Percentiles rank a stretch among this genome's conserved stretches.
Conservation (phyloP, 2,888 invertebrate genomes). For the Acanthosepion esculentum region DNA sequence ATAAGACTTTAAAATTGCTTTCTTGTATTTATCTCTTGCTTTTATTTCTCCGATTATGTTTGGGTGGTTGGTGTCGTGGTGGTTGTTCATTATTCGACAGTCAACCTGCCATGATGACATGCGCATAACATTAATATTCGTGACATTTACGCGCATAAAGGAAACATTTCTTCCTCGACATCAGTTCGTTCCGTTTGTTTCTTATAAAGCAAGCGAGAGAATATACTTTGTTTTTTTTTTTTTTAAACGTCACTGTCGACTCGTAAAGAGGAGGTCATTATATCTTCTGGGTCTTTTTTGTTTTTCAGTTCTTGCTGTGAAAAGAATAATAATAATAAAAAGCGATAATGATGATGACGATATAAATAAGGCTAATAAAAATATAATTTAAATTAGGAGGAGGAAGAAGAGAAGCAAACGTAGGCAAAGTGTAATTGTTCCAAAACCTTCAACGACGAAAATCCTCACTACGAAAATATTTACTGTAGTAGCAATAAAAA, state of each 20-base stretch:
- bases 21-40: not conserved
- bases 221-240: not conserved
- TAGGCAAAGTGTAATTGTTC: not conserved
- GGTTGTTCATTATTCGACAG: not conserved
- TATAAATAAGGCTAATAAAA: not conserved
- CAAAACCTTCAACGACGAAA: not conserved
- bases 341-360: not conserved
- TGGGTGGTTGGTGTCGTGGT: not conserved
- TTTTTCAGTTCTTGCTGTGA: not conserved
- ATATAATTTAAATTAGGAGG: not conserved
- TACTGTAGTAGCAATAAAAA: not conserved
- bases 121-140: not conserved
- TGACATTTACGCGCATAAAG: constrained; percentile 33
- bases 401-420: not conserved
- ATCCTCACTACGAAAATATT: not conserved
- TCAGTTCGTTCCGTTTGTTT: not conserved
- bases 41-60: not conserved
- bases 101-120: not conserved
- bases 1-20: not conserved
- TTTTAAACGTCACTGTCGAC: not conserved
- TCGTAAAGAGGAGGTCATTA: constrained; percentile 33
- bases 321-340: not conserved
- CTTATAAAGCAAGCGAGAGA: not conserved
- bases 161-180: not conserved
- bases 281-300: not conserved